Conservation (phyloP, 53 echinoderm and acorn worm species). For the Antedon mediterranea region DNA sequence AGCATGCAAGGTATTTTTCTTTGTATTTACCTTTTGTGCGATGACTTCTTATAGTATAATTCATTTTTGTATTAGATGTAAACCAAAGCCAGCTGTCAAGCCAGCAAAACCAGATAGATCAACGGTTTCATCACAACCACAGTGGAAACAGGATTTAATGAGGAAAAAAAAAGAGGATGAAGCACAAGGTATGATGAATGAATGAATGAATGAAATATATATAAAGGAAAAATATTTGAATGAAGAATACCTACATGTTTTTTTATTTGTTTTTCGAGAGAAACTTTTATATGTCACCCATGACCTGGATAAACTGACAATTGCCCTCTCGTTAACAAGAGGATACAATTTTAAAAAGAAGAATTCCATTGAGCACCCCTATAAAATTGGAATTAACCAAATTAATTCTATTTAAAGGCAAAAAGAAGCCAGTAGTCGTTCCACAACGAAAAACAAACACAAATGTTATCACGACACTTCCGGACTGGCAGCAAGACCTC, state of each 20-base stretch:
- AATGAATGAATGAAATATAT: no score
- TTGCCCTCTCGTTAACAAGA: no score
- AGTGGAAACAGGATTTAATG: slow-evolving; percentile 33
- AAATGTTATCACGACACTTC: slow-evolving; percentile 20
- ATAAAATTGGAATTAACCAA: no score
- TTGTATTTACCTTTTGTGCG: no score
- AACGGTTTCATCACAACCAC: slow-evolving; percentile 3
- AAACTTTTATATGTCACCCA: no score
- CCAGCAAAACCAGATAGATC: neutral
- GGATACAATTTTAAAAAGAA: no score
- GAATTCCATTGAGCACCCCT: no score
- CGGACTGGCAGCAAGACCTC: slow-evolving; percentile 39
- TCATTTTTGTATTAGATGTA: neutral
- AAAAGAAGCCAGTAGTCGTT: slow-evolving; percentile 18
- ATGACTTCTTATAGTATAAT: neutral
- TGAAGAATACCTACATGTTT: no score
- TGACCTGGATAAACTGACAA: no score
- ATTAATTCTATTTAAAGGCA: slow-evolving; percentile 19
- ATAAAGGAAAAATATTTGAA: no score
- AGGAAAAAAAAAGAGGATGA: slow-evolving; percentile 34
- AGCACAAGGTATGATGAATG: slow-evolving; percentile 8
- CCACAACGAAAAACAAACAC: slow-evolving; percentile 20
- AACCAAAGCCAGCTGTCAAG: neutral
- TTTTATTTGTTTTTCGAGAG: no score
- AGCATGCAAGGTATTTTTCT: no score